Conservation (phyloP, 2,797 vertebrate species). For the Notoglanidium macrostoma region DNA sequence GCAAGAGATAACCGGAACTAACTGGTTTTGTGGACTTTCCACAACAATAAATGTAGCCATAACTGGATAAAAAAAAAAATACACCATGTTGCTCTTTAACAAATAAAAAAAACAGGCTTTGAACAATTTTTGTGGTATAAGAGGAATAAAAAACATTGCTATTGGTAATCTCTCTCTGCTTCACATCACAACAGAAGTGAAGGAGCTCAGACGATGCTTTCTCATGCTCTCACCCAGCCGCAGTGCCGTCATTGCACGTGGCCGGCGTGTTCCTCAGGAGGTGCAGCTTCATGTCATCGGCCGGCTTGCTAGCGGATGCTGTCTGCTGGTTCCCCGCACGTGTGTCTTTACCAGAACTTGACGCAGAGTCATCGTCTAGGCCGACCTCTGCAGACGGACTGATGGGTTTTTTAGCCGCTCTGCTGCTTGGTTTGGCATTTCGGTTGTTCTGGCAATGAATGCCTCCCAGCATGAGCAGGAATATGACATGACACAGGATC, state of each 20-base stretch:
- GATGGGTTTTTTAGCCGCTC: constrained; percentile 65
- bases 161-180: background rate
- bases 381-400: constrained; percentile 58
- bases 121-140: background rate
- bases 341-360: constrained; percentile 51
- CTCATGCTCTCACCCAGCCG: constrained; percentile 71
- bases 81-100: background rate
- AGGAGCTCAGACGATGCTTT: background rate
- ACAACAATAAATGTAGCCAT: background rate
- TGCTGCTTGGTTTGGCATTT: constrained; percentile 66
- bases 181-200: background rate
- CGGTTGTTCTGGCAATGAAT: constrained; percentile 71
- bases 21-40: background rate
- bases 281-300: constrained; percentile 79
- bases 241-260: constrained; percentile 76
- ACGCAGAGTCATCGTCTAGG: constrained; percentile 46
- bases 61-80: background rate
- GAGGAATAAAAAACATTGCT: background rate
- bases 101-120: background rate
- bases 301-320: constrained; percentile 46
- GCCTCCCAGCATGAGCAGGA: constrained; percentile 71
- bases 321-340: constrained; percentile 61
- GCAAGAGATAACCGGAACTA: background rate
- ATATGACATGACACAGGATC: constrained; percentile 63
- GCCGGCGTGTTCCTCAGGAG: constrained; percentile 74